Base-by-base conservation (phyloP, 2,888 invertebrate species). In the Lochmaea capreae region DNA sequence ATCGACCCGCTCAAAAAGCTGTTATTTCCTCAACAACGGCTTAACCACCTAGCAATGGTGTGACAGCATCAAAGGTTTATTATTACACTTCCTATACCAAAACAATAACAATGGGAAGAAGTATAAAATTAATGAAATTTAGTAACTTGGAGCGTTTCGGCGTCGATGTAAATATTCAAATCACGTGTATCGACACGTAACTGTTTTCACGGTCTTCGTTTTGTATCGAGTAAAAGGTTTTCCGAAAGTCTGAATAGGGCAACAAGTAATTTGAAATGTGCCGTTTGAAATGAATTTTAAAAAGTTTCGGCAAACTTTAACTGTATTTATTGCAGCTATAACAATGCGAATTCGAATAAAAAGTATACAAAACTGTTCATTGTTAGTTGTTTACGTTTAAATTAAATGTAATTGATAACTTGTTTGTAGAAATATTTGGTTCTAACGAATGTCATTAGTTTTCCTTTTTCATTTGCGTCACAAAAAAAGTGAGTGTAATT, bases 61-160 rank as follows among this genome's bases (percentile, higher is more conserved):
- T 46, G 43, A 58, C 14, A 67, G 58, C 57, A 62, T 70, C 12
- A 57, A 73, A 75, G 71, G 33, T 62, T 58, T 59, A 65, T 59
- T 71, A 57, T 71, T 52, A 49, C 67, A 73, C 68, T 76, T 73
- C 76, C 57, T 42, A 58, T 68, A 68, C 61, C 62, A 57, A 70
- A 33, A 68, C 61, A 57, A 68, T 67, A 67, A 73, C 65, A 71
- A 73, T 73, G 67, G 68, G 76, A 76, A 73, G 73, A 67, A 65
- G 71, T 76, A 76, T 33, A 76, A 76, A 76, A 66, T 76, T 76
- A 76, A 76, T 76, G 65, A 70, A 73, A 68, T 73, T 73, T 11
- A 57, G 72, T 67, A 57, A 67, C 72, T 49, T 18, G 11, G 18
- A 46, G 43, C 67, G 43, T 58, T 67, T 67, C 33, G 59, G 46